A percentile compares a stretch with the other conserved stretches of the same genome.
These are phyloP conservation scores for Drosophila antonietae DNA, from an alignment of 2,888 invertebrate genomes.

Conservation along the genomic window DNA sequence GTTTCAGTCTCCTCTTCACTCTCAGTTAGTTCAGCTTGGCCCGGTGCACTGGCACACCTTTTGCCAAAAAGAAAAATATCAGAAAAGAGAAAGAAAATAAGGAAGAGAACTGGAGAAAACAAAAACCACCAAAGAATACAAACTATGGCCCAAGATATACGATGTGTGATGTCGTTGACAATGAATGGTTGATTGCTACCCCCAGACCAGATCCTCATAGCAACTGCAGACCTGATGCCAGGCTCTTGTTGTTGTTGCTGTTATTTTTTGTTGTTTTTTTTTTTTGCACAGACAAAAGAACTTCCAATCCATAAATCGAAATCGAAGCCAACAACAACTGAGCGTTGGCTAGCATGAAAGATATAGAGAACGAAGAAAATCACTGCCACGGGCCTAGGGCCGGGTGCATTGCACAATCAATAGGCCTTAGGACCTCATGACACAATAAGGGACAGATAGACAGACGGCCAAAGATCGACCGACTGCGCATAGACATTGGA, in stretches of 20 bases:
- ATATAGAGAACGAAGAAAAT: constrained; percentile 63
- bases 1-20: too few relatives aligned
- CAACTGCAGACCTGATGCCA: constrained; percentile 49
- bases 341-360: constrained; percentile 3
- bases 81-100: constrained; percentile 34
- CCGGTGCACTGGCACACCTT: constrained; percentile 59
- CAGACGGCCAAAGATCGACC: constrained; percentile 10
- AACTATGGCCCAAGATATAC: constrained; percentile 69
- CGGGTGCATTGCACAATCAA: constrained; percentile 80
- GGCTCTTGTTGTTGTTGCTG: constrained; percentile 38
- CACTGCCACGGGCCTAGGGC: constrained; percentile 82
- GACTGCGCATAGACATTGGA: constrained; percentile 66
- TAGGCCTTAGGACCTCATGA: constrained; percentile 62
- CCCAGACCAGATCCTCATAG: constrained; percentile 43
- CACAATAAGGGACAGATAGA: constrained; percentile 61
- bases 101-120: constrained; percentile 16
- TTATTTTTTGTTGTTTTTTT: constrained; percentile 44
- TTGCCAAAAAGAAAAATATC: constrained; percentile 30
- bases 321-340: constrained; percentile 45
- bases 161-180: constrained; percentile 83
- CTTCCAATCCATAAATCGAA: constrained; percentile 73
- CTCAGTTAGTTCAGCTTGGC: constrained; percentile 21
- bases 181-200: constrained; percentile 75
- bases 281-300: constrained; percentile 70
- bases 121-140: constrained; percentile 61